phyloP scores from a whole-genome alignment of 2,888 invertebrate genomes.

The Trisateles emortualis region DNA sequence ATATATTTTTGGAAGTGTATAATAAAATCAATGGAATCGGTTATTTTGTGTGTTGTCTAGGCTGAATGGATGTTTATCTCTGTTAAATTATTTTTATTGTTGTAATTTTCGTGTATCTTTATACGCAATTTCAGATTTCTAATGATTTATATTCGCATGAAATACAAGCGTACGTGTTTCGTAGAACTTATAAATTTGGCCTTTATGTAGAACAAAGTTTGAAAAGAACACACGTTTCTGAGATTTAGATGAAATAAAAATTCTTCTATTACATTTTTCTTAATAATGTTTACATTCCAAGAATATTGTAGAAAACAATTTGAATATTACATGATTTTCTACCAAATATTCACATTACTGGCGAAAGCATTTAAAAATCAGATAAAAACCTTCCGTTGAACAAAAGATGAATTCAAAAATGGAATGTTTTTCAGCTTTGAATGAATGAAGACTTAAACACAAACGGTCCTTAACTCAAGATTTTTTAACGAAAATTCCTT shows the following conservation, averaged over 20 bases:
- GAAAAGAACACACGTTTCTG: background rate
- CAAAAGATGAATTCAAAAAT: slow-evolving; percentile 18
- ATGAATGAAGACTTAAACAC: slow-evolving; percentile 37
- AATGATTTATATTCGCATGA: background rate
- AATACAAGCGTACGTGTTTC: background rate
- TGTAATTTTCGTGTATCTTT: background rate
- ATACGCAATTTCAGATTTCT: background rate
- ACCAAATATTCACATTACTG: slow-evolving; percentile 11
- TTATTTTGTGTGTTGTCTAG: slow-evolving; percentile 26
- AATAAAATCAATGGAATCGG: slow-evolving; percentile 42
- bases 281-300: background rate
- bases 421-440: slow-evolving; percentile 16
- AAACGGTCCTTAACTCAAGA: slow-evolving; percentile 35
- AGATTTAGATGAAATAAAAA: background rate
- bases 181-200: background rate
- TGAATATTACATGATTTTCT: slow-evolving; percentile 4
- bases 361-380: slow-evolving; percentile 35
- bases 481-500: slow-evolving; percentile 29
- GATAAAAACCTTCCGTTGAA: slow-evolving; percentile 27
- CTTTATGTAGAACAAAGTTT: background rate
- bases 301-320: background rate
- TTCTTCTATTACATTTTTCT: background rate
- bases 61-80: slow-evolving; percentile 12
- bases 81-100: slow-evolving; percentile 15
- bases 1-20: slow-evolving; percentile 32